These are phyloP conservation scores for Eumaeus atala DNA, from an alignment of 1,140 invertebrate genomes.

Conservation along the genomic window DNA sequence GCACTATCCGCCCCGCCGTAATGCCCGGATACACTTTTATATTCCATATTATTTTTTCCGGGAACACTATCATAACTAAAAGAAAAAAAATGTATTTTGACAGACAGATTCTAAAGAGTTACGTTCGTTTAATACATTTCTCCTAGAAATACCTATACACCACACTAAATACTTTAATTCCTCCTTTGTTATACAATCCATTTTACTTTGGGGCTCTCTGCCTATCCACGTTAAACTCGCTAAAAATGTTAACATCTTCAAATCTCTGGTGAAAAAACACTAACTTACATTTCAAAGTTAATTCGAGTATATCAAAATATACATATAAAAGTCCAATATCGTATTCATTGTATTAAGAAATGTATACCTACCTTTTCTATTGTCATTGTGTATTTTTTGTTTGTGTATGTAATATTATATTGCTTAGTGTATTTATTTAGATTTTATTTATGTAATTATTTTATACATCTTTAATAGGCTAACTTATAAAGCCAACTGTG, in stretches of 20 bases:
- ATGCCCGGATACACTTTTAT: constrained; percentile 7
- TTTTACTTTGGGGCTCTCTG: neutral
- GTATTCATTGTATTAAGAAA: too few relatives aligned
- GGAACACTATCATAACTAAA: constrained; percentile 1
- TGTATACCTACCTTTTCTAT: too few relatives aligned
- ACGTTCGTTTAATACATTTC: neutral
- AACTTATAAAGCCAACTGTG: too few relatives aligned
- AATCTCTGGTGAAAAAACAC: constrained; percentile 6
- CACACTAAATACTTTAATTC: constrained; percentile 11
- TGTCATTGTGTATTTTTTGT: too few relatives aligned
- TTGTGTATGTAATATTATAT: too few relatives aligned
- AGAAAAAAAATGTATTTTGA: constrained; percentile 2
- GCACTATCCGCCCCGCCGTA: neutral
- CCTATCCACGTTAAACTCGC: constrained; percentile 2
- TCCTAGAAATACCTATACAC: constrained; percentile 4
- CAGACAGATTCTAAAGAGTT: neutral
- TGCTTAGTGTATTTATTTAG: too few relatives aligned
- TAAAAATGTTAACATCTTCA: neutral
- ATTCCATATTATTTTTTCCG: constrained; percentile 3
- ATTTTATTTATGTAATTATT: too few relatives aligned
- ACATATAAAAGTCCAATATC: too few relatives aligned
- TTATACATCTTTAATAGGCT: too few relatives aligned
- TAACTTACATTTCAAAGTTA: neutral
- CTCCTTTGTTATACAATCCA: neutral
- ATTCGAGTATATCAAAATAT: too few relatives aligned